Conservation (phyloP, 2,797 vertebrate genomes). For the Centropyge bicolor region DNA sequence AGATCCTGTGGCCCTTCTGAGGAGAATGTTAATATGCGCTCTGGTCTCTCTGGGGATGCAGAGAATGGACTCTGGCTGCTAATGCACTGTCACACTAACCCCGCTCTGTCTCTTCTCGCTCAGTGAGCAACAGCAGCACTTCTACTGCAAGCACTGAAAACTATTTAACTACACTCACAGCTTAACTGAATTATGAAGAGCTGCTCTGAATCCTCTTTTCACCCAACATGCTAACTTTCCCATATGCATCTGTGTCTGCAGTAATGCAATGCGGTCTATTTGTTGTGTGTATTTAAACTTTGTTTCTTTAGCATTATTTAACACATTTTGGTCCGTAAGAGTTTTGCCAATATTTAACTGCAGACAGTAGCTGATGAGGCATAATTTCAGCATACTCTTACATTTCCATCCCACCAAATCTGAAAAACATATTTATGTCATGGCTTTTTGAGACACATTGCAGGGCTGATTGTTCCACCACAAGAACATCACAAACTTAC, state of each 20-base stretch:
- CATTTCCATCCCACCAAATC: not conserved
- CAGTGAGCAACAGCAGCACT: constrained; percentile 53
- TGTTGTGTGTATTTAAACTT: constrained; percentile 4
- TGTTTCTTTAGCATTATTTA: constrained; percentile 9
- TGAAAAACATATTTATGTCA: not conserved
- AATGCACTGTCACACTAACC: constrained; percentile 79
- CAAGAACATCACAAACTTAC: not conserved
- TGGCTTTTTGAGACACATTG: not conserved
- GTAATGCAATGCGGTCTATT: constrained; percentile 5
- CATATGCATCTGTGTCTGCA: constrained; percentile 2
- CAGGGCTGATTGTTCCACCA: not conserved
- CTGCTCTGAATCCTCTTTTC: not conserved
- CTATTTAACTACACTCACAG: constrained; percentile 32
- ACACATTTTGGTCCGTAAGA: not conserved
- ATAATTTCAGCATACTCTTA: not conserved
- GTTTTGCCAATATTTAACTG: not conserved
- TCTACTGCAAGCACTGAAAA: constrained; percentile 23
- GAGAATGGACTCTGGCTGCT: constrained; percentile 81
- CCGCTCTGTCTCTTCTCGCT: constrained; percentile 52
- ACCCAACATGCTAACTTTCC: not conserved
- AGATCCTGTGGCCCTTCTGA: constrained; percentile 82
- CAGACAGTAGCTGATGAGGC: not conserved
- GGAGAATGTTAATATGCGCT: constrained; percentile 85
- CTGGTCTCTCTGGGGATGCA: constrained; percentile 77
- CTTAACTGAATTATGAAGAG: constrained; percentile 24